Base-by-base conservation (phyloP, 2,113 vertebrate species). In the Probosciger aterrimus region DNA sequence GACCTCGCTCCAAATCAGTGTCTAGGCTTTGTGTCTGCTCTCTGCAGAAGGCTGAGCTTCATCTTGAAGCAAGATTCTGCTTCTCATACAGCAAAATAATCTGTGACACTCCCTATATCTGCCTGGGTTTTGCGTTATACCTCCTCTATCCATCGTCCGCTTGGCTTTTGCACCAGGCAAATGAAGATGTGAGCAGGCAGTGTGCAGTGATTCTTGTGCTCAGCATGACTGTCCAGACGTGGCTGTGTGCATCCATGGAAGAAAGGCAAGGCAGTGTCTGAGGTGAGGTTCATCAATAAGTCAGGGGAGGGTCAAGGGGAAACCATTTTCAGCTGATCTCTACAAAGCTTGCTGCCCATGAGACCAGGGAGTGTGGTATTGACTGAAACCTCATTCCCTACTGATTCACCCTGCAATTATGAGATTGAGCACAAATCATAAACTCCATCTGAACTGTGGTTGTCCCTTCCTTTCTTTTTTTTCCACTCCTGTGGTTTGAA, bases 81-180 rank as follows among this genome's bases (percentile, higher is more conserved):
- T 62, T 33, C 71, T 71, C 27, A 5, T 11, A 12, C 31, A 14
- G 44, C 11, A 63, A 31, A 80, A 31, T 11, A 11, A 19, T 27
- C 12, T 17, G 43, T n/a, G 52, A 8, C 8, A 1, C 6, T 44
- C n/a, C 9, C 11, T 31, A 0, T 11, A 2, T 8, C 57, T 63
- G 44, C 18, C 28, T 20, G 27, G 6, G 3, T 6, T 62, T 64
- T 50, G 43, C 28, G 3, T 11, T 27, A 1, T 4, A 4, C 10
- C n/a, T 60, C n/a, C 20, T 1, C 35, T 44, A 0, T 3, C 55
- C 14, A 3, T 20, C 1, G 2, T 6, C 13, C 9, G 1, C 15
- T 14, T 27, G 49, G 76, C 14, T 74, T 74, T 39, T 52, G 62
- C 57, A 7, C 10, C 3, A 76, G n/a, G 78, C 23, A 6, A 18